Evolutionary conservation across 2,797 vertebrate species (phyloP).

Genomic region (Sebastes itinus): DNA sequence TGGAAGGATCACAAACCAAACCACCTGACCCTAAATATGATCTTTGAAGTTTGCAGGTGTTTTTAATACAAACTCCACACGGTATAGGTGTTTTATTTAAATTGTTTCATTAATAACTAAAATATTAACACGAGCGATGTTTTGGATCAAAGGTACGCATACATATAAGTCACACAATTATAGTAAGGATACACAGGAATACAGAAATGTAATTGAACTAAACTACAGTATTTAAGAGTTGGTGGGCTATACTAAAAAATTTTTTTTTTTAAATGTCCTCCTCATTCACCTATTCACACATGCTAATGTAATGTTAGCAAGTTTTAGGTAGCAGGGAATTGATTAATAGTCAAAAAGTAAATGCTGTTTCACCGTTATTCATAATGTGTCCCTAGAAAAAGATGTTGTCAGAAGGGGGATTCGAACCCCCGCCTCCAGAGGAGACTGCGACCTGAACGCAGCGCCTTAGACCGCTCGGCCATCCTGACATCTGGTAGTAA

Average conservation of each 20-base stretch:
- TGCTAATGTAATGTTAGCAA: not conserved
- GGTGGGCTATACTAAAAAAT: not conserved
- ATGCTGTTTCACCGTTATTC: too few species aligned
- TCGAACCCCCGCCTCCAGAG: slow-evolving; percentile 57
- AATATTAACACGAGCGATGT: not conserved
- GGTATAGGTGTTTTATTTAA: not conserved
- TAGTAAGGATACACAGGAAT: not conserved
- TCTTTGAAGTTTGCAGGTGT: not conserved
- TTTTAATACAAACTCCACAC: not conserved
- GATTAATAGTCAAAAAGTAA: not conserved
- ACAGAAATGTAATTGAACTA: not conserved
- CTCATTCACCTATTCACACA: not conserved
- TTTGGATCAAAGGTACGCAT: not conserved
- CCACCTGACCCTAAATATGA: too few species aligned
- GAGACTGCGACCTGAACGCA: slow-evolving; percentile 58
- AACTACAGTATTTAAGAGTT: not conserved
- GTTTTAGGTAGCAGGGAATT: not conserved
- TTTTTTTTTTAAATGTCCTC: too few species aligned
- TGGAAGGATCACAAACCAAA: too few species aligned
- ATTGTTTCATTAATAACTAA: not conserved
- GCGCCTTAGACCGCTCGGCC: slow-evolving; percentile 41
- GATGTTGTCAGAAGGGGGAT: slow-evolving; percentile 43
- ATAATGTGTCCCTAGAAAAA: not conserved
- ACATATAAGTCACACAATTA: not conserved
- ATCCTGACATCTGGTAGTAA: not conserved